phyloP scores from a whole-genome alignment of 2,113 vertebrate genomes.

The Gavia stellata region DNA sequence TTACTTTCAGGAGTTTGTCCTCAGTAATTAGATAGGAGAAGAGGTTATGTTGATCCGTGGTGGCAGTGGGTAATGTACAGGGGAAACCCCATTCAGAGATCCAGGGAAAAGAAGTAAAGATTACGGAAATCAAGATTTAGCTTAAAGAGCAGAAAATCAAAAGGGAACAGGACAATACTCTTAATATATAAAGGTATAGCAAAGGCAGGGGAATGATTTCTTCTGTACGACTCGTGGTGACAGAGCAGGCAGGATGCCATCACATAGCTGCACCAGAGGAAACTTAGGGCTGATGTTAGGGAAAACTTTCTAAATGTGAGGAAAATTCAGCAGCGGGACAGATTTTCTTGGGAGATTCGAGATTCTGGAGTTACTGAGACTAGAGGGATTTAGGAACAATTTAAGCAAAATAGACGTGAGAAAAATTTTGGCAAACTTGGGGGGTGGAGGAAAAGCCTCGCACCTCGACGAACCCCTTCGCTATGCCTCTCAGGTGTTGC shows the following conservation, averaged over 20 bases:
- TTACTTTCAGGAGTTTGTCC: not conserved
- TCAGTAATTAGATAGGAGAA: not conserved
- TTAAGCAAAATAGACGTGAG: not conserved
- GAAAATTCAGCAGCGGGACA: not conserved
- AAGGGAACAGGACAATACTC: not conserved
- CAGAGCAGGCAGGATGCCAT: not conserved
- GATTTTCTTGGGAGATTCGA: not conserved
- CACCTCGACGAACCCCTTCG: not conserved
- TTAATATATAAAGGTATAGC: not conserved
- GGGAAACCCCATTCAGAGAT: not conserved
- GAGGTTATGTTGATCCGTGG: not conserved
- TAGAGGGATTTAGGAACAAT: not conserved
- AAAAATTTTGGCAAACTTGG: accelerated
- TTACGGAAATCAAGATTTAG: not conserved
- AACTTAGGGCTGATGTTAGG: not conserved
- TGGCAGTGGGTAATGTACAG: not conserved
- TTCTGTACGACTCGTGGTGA: accelerated
- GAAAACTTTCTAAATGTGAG: not conserved
- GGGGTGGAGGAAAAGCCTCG: not conserved
- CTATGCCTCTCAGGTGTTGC: accelerated
- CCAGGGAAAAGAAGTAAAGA: not conserved
- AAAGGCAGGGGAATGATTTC: not conserved
- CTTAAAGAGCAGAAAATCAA: not conserved
- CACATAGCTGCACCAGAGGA: accelerated
- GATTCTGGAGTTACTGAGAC: not conserved